These are phyloP conservation scores for Dipus sagitta DNA, from an alignment of 2,797 vertebrate species.

Conservation along the genomic window DNA sequence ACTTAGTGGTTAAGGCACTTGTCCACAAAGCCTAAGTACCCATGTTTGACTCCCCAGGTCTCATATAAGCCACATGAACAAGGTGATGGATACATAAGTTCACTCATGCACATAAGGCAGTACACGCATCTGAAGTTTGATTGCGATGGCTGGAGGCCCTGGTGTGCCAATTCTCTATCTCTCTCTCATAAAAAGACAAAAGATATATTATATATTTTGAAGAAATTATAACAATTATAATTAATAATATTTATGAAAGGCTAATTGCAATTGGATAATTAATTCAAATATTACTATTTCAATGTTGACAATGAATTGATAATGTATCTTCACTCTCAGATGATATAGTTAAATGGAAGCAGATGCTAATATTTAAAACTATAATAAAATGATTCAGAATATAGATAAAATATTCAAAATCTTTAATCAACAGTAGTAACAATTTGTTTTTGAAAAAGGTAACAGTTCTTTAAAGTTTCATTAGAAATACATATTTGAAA, in stretches of 20 bases:
- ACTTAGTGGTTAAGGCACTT: too few relatives aligned
- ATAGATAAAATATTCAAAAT: neutral
- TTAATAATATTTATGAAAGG: constrained; percentile 19
- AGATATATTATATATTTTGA: too few relatives aligned
- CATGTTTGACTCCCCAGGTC: too few relatives aligned
- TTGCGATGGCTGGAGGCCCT: too few relatives aligned
- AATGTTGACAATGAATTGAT: neutral
- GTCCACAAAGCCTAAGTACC: too few relatives aligned
- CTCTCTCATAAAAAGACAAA: too few relatives aligned
- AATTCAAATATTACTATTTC: constrained; percentile 23
- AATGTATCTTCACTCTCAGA: constrained; percentile 1
- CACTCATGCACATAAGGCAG: too few relatives aligned
- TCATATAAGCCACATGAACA: too few relatives aligned
- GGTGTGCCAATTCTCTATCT: too few relatives aligned
- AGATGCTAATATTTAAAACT: constrained; percentile 4
- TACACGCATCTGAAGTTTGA: too few relatives aligned
- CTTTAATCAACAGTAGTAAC: neutral
- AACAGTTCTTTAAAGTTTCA: neutral
- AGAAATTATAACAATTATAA: neutral
- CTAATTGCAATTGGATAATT: constrained; percentile 18
- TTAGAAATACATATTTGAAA: constrained; percentile 39
- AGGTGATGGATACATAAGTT: too few relatives aligned
- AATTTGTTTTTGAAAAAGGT: neutral
- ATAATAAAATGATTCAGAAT: neutral
- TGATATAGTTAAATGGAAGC: neutral